These are phyloP conservation scores for Amblyraja radiata DNA, from an alignment of 2,797 vertebrate species.

Conservation along the genomic window DNA sequence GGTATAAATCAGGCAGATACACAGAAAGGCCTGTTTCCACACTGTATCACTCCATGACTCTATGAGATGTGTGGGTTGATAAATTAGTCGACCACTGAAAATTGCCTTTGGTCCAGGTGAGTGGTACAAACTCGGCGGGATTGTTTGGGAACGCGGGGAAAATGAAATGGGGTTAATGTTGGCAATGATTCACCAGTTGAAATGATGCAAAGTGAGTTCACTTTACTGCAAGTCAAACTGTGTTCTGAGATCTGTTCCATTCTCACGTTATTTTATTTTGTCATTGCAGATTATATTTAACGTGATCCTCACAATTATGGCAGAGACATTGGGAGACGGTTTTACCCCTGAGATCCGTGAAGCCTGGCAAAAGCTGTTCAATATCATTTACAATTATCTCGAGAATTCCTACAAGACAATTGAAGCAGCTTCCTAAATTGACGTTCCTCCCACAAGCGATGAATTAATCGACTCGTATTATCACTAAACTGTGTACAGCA, in stretches of 20 bases:
- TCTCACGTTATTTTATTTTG: not conserved
- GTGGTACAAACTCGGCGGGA: no score
- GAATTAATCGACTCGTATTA: not conserved
- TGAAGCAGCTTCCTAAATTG: not conserved
- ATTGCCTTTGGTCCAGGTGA: no score
- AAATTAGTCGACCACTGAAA: no score
- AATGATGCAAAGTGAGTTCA: not conserved
- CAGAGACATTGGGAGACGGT: not conserved
- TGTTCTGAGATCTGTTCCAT: not conserved
- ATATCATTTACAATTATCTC: not conserved
- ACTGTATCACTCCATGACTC: no score
- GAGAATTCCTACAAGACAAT: not conserved
- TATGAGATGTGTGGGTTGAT: no score
- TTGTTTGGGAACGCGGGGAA: no score
- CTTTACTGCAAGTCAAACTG: not conserved
- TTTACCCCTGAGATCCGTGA: constrained; percentile 19
- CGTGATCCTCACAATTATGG: not conserved
- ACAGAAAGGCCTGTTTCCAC: no score
- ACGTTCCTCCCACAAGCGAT: not conserved
- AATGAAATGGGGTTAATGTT: no score
- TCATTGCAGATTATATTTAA: constrained; percentile 20
- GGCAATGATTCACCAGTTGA: no score
- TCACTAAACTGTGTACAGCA: not conserved
- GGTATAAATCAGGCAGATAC: no score
- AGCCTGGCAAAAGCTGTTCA: not conserved